Percentiles rank a stretch among this genome's conserved stretches.
Conservation (phyloP, 2,888 invertebrate genomes). For the Cenopis cana region DNA sequence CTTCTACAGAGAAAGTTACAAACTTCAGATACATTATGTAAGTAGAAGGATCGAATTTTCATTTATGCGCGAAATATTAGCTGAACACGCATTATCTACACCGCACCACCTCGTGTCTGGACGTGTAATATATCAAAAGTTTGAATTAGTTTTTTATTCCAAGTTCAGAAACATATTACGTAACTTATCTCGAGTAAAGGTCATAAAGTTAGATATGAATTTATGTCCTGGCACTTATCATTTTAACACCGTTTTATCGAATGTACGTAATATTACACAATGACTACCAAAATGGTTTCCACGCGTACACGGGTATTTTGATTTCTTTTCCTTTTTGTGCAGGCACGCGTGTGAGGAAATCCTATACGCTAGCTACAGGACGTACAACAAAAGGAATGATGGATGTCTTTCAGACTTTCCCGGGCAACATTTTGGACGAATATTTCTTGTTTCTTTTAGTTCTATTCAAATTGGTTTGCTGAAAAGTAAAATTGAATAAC, state of each 20-base stretch:
- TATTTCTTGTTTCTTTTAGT: slow-evolving; percentile 26
- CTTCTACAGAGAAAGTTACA: too few species aligned
- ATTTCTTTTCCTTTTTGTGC: slow-evolving; percentile 26
- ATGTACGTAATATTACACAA: background rate
- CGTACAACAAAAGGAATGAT: slow-evolving; percentile 43
- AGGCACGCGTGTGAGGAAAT: slow-evolving; percentile 31
- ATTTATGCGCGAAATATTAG: background rate
- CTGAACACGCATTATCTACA: background rate
- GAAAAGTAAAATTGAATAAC: slow-evolving; percentile 34
- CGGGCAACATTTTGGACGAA: slow-evolving; percentile 33
- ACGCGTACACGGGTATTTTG: slow-evolving; percentile 10
- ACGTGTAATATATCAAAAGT: slow-evolving; percentile 14
- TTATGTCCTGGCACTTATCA: slow-evolving; percentile 1
- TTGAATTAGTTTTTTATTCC: slow-evolving; percentile 25
- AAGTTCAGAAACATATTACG: slow-evolving; percentile 19
- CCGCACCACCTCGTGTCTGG: background rate
- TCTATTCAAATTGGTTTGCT: slow-evolving; percentile 18
- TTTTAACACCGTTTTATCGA: slow-evolving; percentile 15
- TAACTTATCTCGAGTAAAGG: slow-evolving; percentile 20
- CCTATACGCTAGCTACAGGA: slow-evolving; percentile 32
- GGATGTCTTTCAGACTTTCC: slow-evolving; percentile 40
- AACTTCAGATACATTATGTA: too few species aligned
- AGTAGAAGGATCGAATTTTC: too few species aligned
- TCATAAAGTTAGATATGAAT: slow-evolving; percentile 23
- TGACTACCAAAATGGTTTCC: background rate